Conservation (phyloP, 2,888 invertebrate species). For the Melitaea athalia region DNA sequence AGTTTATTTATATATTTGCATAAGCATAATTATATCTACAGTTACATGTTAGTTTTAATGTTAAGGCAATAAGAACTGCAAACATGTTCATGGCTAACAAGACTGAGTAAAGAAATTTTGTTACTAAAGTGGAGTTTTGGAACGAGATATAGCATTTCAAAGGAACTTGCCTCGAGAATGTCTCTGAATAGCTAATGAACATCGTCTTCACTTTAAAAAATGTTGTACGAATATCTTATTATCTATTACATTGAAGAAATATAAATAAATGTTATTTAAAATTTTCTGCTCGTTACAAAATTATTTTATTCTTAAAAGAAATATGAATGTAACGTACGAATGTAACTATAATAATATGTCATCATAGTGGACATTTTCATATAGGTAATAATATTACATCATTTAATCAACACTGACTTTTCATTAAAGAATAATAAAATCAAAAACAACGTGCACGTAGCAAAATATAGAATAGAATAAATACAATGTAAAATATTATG, state of each 20-base stretch:
- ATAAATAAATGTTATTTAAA: neutral
- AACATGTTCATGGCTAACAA: neutral
- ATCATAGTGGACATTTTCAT: no score
- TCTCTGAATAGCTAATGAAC: conserved; percentile 50
- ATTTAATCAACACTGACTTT: no score
- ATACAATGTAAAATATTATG: no score
- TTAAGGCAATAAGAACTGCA: neutral
- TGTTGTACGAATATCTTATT: conserved; percentile 45
- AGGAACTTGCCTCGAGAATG: conserved; percentile 41
- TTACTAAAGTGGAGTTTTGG: conserved; percentile 34
- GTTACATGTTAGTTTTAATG: neutral
- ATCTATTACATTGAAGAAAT: conserved; percentile 8
- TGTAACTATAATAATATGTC: no score
- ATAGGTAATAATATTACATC: no score
- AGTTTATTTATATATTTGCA: no score
- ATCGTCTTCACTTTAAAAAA: conserved; percentile 46
- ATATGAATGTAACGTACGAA: no score
- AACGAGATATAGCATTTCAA: conserved; percentile 41
- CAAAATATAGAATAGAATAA: no score
- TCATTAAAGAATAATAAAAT: no score
- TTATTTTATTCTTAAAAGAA: neutral
- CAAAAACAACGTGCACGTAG: no score
- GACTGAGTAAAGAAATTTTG: conserved; percentile 34
- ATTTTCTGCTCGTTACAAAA: neutral
- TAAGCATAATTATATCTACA: neutral